phyloP scores from a whole-genome alignment of 2,888 invertebrate genomes.

The Opisthograptis luteolata region DNA sequence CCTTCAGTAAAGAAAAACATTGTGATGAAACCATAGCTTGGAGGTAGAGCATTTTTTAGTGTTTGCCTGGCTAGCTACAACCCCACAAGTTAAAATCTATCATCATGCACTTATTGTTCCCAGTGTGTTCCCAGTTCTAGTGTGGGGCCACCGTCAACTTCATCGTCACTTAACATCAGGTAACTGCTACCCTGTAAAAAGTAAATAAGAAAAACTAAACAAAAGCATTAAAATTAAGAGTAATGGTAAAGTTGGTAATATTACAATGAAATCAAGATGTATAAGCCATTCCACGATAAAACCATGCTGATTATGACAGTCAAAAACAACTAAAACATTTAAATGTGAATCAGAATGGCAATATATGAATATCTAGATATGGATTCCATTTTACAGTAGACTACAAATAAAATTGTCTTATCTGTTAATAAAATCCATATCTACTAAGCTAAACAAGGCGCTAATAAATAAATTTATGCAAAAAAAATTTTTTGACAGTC shows the following conservation, averaged over 20 bases:
- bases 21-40: no score
- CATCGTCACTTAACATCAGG: no score
- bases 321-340: conserved; percentile 44
- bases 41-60: no score
- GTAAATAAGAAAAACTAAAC: no score
- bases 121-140: no score
- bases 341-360: background rate
- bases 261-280: conserved; percentile 15
- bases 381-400: background rate
- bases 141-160: no score
- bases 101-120: no score
- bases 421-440: background rate
- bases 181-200: no score
- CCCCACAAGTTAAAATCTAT: no score
- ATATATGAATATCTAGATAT: background rate
- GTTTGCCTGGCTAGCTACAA: no score
- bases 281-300: conserved; percentile 47
- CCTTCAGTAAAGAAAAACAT: no score
- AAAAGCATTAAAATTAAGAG: background rate
- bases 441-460: background rate
- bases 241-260: background rate
- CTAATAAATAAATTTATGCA: background rate
- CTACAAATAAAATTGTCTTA: background rate
- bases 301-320: conserved; percentile 46
- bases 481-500: conserved; percentile 49